Percentiles rank a stretch among this genome's conserved stretches.
Conservation (phyloP, 1,140 invertebrate species). For the Chrysomallon squamiferum region DNA sequence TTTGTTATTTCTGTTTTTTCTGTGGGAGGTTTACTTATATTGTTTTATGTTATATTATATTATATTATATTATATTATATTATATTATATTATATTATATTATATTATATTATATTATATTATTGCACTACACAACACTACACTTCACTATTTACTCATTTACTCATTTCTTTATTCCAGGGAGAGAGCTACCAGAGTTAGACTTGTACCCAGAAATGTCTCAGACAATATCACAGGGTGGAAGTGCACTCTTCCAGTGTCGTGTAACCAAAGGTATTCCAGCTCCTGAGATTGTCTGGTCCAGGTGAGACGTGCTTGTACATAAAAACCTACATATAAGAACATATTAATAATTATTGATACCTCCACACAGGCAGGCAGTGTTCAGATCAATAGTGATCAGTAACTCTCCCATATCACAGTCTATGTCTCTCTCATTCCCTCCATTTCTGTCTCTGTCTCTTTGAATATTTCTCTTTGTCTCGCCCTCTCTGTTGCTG, state of each 20-base stretch:
- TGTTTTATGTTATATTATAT: background rate
- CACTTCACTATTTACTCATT: background rate
- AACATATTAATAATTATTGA: too few relatives aligned
- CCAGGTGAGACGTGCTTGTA: conserved; percentile 62
- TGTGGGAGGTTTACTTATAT: too few relatives aligned
- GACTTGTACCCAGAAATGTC: conserved; percentile 77
- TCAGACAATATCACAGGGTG: conserved; percentile 71
- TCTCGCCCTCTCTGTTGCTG: too few relatives aligned
- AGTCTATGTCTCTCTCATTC: too few relatives aligned
- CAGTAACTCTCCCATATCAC: too few relatives aligned
- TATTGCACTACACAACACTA: background rate
- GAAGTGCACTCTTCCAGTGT: conserved; percentile 80
- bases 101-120: background rate
- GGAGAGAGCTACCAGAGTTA: conserved; percentile 78
- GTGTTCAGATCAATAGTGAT: too few relatives aligned
- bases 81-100: background rate
- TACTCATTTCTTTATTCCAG: conserved; percentile 65
- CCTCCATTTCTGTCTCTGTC: too few relatives aligned
- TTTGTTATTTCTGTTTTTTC: background rate
- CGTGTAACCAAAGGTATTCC: conserved; percentile 78
- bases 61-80: background rate
- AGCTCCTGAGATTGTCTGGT: conserved; percentile 78
- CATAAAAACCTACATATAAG: too few relatives aligned
- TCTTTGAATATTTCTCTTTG: too few relatives aligned
- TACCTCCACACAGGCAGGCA: too few relatives aligned